Conservation (phyloP, 1,140 invertebrate species). For the Conopomorpha cramerella region DNA sequence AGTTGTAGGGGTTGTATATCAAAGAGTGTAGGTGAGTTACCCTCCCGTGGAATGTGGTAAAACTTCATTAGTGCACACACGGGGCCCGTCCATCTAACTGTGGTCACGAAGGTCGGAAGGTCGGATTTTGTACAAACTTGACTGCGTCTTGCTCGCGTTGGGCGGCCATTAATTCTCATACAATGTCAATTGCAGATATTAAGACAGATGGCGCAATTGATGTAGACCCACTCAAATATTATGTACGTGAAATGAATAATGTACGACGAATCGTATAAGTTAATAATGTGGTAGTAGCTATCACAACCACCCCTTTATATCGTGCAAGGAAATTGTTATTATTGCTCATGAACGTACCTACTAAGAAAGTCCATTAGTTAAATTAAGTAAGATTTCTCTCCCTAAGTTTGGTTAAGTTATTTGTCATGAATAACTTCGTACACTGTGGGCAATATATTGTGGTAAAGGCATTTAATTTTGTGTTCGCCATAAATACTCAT, state of each 20-base stretch:
- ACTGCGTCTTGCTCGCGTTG: not conserved
- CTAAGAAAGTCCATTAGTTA: slow-evolving; percentile 46
- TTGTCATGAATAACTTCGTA: slow-evolving; percentile 35
- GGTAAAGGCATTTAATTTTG: slow-evolving; percentile 50
- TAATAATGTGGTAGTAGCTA: too few species aligned
- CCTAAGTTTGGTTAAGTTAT: slow-evolving; percentile 32
- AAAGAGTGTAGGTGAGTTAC: too few species aligned
- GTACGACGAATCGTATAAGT: too few species aligned
- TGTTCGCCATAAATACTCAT: slow-evolving; percentile 37
- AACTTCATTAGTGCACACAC: slow-evolving; percentile 24
- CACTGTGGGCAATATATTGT: slow-evolving; percentile 16
- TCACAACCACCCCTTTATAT: too few species aligned
- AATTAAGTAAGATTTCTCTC: slow-evolving; percentile 50
- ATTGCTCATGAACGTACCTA: too few species aligned
- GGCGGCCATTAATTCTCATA: too few species aligned
- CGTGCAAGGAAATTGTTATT: too few species aligned
- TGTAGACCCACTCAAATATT: too few species aligned
- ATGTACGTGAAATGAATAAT: too few species aligned
- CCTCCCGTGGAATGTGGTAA: slow-evolving; percentile 7
- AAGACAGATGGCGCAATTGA: too few species aligned
- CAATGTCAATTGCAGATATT: too few species aligned
- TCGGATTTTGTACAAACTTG: slow-evolving; percentile 8
- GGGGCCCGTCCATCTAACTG: slow-evolving; percentile 24
- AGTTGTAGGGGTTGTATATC: not conserved
- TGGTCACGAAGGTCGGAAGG: slow-evolving; percentile 23